Conservation (phyloP, 2,113 vertebrate genomes). For the Burhinus bistriatus region DNA sequence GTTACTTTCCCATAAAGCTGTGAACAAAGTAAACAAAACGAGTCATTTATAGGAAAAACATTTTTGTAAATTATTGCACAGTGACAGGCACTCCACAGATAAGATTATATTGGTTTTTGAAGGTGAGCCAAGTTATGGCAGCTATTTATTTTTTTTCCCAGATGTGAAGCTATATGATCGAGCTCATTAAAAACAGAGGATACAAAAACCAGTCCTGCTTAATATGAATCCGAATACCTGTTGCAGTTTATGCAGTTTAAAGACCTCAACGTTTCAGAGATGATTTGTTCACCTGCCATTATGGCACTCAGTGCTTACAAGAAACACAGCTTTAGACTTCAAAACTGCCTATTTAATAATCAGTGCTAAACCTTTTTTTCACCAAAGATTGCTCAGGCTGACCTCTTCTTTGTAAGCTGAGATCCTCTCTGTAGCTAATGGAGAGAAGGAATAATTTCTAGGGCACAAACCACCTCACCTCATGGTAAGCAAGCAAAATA, state of each 20-base stretch:
- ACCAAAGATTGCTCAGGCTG: neutral
- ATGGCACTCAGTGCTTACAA: rapidly evolving
- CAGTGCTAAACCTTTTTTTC: neutral
- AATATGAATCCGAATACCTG: neutral
- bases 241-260: neutral
- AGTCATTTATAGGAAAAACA: neutral
- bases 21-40: neutral
- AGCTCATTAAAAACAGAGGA: neutral
- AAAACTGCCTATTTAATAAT: neutral
- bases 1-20: neutral
- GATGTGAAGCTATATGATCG: neutral
- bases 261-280: neutral
- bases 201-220: neutral
- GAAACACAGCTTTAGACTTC: neutral
- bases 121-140: neutral
- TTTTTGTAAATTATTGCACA: neutral
- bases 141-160: neutral
- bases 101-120: neutral
- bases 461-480: neutral
- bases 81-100: neutral
- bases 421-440: neutral
- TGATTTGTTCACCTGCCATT: neutral
- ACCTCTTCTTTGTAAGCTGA: neutral
- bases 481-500: neutral
- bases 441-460: neutral